Evolutionary conservation across 2,888 invertebrate species (phyloP), one percentile per base, ranked within the genome.

Genomic region (Peribatodes rhomboidaria): DNA sequence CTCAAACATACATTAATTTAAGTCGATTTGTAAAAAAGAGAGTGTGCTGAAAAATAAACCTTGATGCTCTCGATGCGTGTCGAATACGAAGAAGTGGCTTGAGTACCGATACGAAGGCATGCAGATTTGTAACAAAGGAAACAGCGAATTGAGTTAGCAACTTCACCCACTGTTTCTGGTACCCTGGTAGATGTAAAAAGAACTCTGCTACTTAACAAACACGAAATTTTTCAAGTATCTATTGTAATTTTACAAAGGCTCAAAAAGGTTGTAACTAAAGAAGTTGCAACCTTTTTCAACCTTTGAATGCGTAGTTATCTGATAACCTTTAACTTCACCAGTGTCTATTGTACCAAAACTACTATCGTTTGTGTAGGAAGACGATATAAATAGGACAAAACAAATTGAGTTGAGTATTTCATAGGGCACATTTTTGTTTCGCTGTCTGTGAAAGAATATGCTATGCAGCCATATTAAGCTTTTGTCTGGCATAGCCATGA

Each of bases 21-120:
- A 49, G 49, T 33, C 16, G 49, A 18, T 49, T 18, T 18, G 16
- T 33, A 33, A 0, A 33, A n/a, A 16, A 33, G 10, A 16, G 27
- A 27, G 14, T 11, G 11, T 18, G 11, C 53, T 20, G 10, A 35
- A 53, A 39, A 53, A 54, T 27, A 31, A 55, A 31, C 16, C 54
- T 42, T 13, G 31, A 55, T 55, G 54, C 42, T 39, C 42, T 31
- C 42, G 42, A 55, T 55, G 54, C 54, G 54, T 55, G 42, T 55
- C 54, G 54, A 55, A 55, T 55, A 42, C 31, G 41, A 27, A 18
- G 14, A 18, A 53, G 39, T 39, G 54, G 18, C 13, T 55, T 42
- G 54, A 55, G 54, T 55, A 55, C 35, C 20, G 27, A 55, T 55
- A 18, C 54, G 54, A 31, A 9, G 16, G 54, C 31, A 41, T 55